phyloP scores from a whole-genome alignment of 2,113 vertebrate species.

The Todiramphus chloris region DNA sequence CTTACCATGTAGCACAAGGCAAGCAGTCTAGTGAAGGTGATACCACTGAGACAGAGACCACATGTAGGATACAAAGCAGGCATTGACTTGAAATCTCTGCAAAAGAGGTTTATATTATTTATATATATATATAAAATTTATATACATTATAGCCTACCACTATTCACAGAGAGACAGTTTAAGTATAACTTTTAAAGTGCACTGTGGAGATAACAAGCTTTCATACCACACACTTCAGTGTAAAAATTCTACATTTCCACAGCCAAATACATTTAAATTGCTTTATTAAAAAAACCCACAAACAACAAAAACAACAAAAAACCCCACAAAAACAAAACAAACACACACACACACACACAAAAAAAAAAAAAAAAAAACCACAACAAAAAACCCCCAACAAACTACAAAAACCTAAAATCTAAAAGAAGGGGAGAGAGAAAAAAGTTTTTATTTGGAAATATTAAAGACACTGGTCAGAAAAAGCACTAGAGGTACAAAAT shows the following conservation, averaged over 20 bases:
- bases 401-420: too few relatives aligned
- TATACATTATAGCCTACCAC: not conserved
- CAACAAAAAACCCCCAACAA: too few relatives aligned
- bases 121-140: too few relatives aligned
- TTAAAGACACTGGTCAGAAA: not conserved
- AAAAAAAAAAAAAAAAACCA: too few relatives aligned
- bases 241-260: not conserved
- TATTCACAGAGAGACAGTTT: not conserved
- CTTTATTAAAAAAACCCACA: not conserved
- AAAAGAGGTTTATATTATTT: not conserved
- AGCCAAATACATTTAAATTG: accelerated
- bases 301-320: too few relatives aligned
- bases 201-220: not conserved
- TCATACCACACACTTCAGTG: not conserved
- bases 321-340: too few relatives aligned
- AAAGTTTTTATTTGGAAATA: not conserved
- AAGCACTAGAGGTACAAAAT: not conserved
- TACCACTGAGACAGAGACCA: not conserved
- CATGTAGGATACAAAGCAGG: not conserved
- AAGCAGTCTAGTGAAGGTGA: not conserved
- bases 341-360: too few relatives aligned
- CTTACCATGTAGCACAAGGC: not conserved
- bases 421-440: not conserved
- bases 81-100: not conserved
- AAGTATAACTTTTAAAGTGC: not conserved